A percentile compares a stretch with the other conserved stretches of the same genome.
Evolutionary conservation across 1,140 invertebrate genomes (phyloP).

Genomic region (Bombyx mandarina): DNA sequence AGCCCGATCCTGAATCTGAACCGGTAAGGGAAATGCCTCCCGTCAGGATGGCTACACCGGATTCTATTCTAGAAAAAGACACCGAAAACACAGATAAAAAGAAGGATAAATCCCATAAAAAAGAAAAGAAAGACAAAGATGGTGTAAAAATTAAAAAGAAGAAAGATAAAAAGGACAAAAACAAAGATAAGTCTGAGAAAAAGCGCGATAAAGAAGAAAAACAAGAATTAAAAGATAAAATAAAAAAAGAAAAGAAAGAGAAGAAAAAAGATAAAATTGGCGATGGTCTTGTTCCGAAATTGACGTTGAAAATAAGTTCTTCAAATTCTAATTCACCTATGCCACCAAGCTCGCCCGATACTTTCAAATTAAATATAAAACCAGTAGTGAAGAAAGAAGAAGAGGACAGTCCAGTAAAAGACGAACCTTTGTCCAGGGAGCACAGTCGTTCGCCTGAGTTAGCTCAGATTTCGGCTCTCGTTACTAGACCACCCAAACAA

Average conservation of each 20-base stretch:
- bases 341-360: conserved; percentile 76
- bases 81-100: conserved; percentile 72
- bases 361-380: conserved; percentile 82
- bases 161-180: conserved; percentile 80
- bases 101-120: conserved; percentile 80
- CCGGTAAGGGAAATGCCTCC: conserved; percentile 22
- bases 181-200: conserved; percentile 73
- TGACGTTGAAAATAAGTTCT: conserved; percentile 84
- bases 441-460: conserved; percentile 83
- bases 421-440: conserved; percentile 50
- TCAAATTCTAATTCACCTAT: conserved; percentile 73
- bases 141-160: conserved; percentile 79
- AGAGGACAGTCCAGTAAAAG: conserved; percentile 48
- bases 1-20: conserved; percentile 21
- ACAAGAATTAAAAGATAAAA: conserved; percentile 73
- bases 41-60: conserved; percentile 20
- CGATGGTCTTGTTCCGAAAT: conserved; percentile 79
- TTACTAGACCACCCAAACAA: conserved; percentile 83
- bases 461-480: conserved; percentile 84
- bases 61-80: conserved; percentile 53
- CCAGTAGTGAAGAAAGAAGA: conserved; percentile 78
- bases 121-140: conserved; percentile 79
- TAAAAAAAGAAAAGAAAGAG: conserved; percentile 72
- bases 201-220: conserved; percentile 74
- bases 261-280: conserved; percentile 74